Evolutionary conservation across 2,888 invertebrate species (phyloP), one percentile per base, ranked within the genome.

Genomic region (Lapara coniferarum): DNA sequence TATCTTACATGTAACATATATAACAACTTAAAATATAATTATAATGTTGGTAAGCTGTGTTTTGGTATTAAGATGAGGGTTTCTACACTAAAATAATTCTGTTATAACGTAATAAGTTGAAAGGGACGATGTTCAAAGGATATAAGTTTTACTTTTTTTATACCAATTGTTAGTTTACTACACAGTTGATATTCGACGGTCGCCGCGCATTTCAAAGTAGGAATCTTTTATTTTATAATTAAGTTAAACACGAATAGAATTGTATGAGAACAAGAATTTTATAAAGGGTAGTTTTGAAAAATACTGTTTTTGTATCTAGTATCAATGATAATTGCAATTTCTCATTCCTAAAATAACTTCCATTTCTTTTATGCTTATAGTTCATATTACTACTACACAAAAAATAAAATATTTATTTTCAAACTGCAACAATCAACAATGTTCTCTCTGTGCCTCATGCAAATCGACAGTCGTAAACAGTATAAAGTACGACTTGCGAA

Each of bases 11-110:
- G 85, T 86, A 89, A 91, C 85, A 90, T 81, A 85, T 85, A 77
- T 82, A 85, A 85, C 92, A 92, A 93, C 91, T 92, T 92, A 93
- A 85, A 88, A 87, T 85, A 89, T 87, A 90, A 88, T 89, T 90
- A 88, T 90, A 55, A 89, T 89, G 92, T 91, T 93, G 93, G 93
- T 93, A 93, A 93, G 92, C 91, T 91, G 93, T 93, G 90, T 91
- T 93, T 93, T 93, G 93, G 93, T 93, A 93, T 93, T 89, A 88
- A 91, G 89, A 91, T 93, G 93, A 93, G 92, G 92, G 90, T 86
- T 84, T 89, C 91, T 92, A 92, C 80, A 78, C 91, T 91, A 92
- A 83, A 78, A 71, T 70, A 73, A 77, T 74, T 75, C 76, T 75
- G 77, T 74, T 72, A 74, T 73, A 77, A 74, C 74, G 71, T 71